Conservation (phyloP, 2,113 vertebrate genomes). For the Motacilla alba region DNA sequence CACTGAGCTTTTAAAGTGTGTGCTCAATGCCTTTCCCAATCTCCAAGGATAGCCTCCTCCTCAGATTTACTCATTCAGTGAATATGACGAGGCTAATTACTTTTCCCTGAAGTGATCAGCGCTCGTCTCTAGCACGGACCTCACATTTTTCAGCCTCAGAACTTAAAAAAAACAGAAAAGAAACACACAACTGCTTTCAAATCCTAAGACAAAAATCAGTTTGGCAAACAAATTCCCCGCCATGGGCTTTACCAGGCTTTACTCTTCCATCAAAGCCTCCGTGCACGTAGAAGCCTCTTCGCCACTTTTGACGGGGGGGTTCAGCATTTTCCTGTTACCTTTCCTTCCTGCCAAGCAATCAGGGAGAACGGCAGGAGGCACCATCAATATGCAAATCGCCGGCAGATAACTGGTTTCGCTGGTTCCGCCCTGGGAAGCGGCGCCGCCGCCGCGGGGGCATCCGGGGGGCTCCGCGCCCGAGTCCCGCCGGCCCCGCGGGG, state of each 20-base stretch:
- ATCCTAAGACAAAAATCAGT: slow-evolving; percentile 40
- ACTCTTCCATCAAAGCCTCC: slow-evolving; percentile 42
- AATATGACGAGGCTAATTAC: slow-evolving; percentile 51
- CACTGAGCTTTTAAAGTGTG: slow-evolving; percentile 47
- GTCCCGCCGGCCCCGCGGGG: background rate
- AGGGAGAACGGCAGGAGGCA: slow-evolving; percentile 78
- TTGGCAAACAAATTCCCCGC: slow-evolving; percentile 53
- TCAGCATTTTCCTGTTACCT: slow-evolving; percentile 77
- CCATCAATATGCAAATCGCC: slow-evolving; percentile 82
- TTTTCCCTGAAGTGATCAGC: slow-evolving; percentile 13
- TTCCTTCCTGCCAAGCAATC: slow-evolving; percentile 80
- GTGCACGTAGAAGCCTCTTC: slow-evolving; percentile 44
- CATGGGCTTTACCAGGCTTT: slow-evolving; percentile 40
- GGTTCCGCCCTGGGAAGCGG: slow-evolving; percentile 74
- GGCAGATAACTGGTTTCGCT: slow-evolving; percentile 78
- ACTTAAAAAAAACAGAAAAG: background rate
- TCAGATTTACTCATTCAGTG: slow-evolving; percentile 15
- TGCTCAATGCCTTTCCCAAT: slow-evolving; percentile 28
- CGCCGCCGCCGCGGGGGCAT: background rate
- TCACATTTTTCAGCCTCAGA: background rate
- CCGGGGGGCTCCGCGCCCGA: background rate
- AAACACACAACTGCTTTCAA: background rate
- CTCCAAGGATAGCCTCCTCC: slow-evolving; percentile 52
- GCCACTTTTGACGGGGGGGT: slow-evolving; percentile 28
- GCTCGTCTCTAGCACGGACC: background rate